A percentile compares a stretch with the other conserved stretches of the same genome.
phyloP scores from a whole-genome alignment of 2,797 vertebrate genomes.

The Synaphobranchus kaupii region DNA sequence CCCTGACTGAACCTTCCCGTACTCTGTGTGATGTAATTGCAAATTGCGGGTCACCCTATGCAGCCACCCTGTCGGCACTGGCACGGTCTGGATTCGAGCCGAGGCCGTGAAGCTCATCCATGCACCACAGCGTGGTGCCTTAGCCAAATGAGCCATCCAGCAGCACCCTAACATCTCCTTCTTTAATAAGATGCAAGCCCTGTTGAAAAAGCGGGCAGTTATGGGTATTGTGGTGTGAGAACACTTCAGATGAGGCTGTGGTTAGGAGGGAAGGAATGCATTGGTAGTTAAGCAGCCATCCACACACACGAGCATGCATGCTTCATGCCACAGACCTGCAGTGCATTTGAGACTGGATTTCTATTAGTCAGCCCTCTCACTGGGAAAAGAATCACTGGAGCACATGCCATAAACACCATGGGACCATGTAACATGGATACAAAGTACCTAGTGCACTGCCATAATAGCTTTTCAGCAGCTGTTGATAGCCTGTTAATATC shows the following conservation, averaged over 20 bases:
- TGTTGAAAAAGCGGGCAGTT: background rate
- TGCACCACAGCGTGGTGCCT: background rate
- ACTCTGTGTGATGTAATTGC: background rate
- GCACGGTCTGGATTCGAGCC: background rate
- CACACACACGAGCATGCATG: background rate
- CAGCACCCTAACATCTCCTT: background rate
- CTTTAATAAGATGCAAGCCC: background rate
- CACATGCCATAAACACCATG: background rate
- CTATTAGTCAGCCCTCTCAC: constrained; percentile 17
- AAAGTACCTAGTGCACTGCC: background rate
- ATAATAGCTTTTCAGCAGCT: constrained; percentile 25
- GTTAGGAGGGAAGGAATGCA: background rate
- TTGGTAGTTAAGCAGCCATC: background rate
- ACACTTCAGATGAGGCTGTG: background rate
- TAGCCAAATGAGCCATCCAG: background rate
- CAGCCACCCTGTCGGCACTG: background rate
- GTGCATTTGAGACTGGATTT: background rate
- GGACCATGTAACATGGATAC: constrained; percentile 14
- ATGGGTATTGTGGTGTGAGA: background rate
- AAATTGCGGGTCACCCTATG: background rate
- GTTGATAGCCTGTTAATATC: constrained; percentile 13
- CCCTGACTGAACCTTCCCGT: background rate
- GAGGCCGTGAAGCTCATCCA: background rate
- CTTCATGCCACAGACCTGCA: constrained; percentile 11
- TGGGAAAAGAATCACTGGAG: constrained; percentile 20